Base-by-base conservation (phyloP, 2,113 vertebrate species). In the Chinchilla lanigera region DNA sequence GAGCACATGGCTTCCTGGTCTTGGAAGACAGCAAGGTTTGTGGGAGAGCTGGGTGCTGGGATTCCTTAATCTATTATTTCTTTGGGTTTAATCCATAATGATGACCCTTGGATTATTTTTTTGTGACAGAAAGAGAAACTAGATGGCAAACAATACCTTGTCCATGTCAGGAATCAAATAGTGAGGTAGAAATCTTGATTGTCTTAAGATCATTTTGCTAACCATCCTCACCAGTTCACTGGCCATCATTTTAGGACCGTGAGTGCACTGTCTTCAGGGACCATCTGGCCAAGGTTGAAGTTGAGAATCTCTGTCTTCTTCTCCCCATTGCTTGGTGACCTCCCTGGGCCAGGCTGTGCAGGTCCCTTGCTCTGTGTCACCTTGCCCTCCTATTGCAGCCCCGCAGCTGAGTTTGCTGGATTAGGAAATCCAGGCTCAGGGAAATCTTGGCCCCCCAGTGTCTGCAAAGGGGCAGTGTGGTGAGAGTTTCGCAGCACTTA, bases 41-140 rank as follows among this genome's bases (percentile, higher is more conserved):
- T 28, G 54, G 33, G 20, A 58, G 30, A 1, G 0, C 0, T 3
- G 17, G 50, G 52, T 6, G 1, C 41, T 61, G 20, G 33, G 41
- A 63, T 56, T 33, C 41, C n/a, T 88, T 4, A 7, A 20, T 26
- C 28, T n/a, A 24, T 28, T 9, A 4, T 63, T 73, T 41, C 44
- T 94, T 80, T 54, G 20, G n/a, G 63, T 30, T 69, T 80, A 93
- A 58, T 87, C n/a, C 33, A 7, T 26, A 92, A 50, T 7, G 5
- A 77, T 77, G 50, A 56, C 60, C 33, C 35, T 19, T 9, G 14
- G 65, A 52, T 54, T 44, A 24, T 60, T 91, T 77, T 77, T 80
- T 71, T 44, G 71, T 67, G 71, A 65, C 28, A 58, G 47, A 60
- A 93, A 82, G 82, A 75, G 38, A 94, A 69, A 50, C 47, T n/a